Conservation (phyloP, 1,140 invertebrate genomes). For the roundworm (Caenorhabditis elegans) region DNA sequence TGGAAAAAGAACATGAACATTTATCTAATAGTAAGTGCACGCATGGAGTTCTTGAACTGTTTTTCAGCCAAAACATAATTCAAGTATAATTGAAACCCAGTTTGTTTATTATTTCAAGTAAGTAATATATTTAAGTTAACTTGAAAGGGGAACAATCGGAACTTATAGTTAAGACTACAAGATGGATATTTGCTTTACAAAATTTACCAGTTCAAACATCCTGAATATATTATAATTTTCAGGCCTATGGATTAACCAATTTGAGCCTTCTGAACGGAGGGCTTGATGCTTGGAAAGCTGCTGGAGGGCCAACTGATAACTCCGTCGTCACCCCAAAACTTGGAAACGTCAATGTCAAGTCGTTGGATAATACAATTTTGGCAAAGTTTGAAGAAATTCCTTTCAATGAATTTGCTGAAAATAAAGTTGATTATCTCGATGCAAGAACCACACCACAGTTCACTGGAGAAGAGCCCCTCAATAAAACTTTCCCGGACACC, state of each 20-base stretch:
- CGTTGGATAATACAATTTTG: slow-evolving; percentile 8
- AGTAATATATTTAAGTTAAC: too few species aligned
- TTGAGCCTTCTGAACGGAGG: slow-evolving; percentile 26
- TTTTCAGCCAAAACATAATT: too few species aligned
- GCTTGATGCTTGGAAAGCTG: slow-evolving; percentile 37
- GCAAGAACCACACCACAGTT: slow-evolving; percentile 26
- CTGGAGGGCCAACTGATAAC: neutral
- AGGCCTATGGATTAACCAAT: slow-evolving; percentile 26
- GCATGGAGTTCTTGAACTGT: too few species aligned
- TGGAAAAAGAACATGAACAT: too few species aligned
- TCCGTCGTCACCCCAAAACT: neutral
- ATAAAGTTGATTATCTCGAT: slow-evolving; percentile 11
- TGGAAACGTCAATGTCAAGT: neutral
- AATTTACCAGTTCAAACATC: too few species aligned
- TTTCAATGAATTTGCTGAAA: neutral
- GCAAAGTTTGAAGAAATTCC: slow-evolving; percentile 32
- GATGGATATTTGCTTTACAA: too few species aligned
- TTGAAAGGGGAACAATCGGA: too few species aligned
- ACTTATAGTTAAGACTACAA: too few species aligned
- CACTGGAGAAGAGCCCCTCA: slow-evolving; percentile 9
- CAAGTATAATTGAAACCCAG: too few species aligned
- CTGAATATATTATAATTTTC: too few species aligned
- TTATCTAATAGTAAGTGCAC: too few species aligned
- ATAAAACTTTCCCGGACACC: neutral
- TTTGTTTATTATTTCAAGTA: too few species aligned